These are phyloP conservation scores for Desmodus rotundus DNA, from an alignment of 2,113 vertebrate genomes.

Conservation along the genomic window DNA sequence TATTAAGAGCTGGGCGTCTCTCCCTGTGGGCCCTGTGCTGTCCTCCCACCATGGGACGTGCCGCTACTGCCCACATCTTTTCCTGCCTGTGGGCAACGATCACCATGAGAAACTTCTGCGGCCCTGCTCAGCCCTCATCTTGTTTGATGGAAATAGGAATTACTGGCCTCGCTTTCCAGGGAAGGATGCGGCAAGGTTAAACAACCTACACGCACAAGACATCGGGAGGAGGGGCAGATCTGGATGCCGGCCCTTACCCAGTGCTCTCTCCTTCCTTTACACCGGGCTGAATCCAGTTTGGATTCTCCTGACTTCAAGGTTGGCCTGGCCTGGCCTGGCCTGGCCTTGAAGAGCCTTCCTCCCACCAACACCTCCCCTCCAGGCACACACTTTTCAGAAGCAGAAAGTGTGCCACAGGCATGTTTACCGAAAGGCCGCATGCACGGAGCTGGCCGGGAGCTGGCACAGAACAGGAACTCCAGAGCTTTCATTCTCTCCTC, in stretches of 20 bases:
- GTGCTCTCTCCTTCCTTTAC: not conserved
- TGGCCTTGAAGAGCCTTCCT: not conserved
- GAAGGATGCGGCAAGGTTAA: not conserved
- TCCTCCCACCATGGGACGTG: not conserved
- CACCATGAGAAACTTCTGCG: not conserved
- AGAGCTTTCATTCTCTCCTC: not conserved
- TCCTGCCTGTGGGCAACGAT: not conserved
- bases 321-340: not conserved
- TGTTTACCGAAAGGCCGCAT: not conserved
- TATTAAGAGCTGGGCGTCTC: not conserved
- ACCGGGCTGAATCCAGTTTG: not conserved
- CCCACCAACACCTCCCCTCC: not conserved
- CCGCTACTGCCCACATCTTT: not conserved
- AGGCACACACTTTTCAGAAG: not conserved
- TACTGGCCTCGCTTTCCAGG: not conserved
- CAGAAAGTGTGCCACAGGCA: not conserved
- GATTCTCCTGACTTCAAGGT: not conserved
- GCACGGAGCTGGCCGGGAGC: not conserved
- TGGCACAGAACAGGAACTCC: not conserved
- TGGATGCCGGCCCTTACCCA: not conserved
- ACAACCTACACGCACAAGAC: not conserved
- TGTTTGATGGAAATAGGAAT: not conserved
- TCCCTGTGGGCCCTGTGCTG: not conserved
- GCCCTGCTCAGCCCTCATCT: not conserved
- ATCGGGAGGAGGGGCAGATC: not conserved